Evolutionary conservation across 2,113 vertebrate genomes (phyloP).

Genomic region (Bubo blakistoni): DNA sequence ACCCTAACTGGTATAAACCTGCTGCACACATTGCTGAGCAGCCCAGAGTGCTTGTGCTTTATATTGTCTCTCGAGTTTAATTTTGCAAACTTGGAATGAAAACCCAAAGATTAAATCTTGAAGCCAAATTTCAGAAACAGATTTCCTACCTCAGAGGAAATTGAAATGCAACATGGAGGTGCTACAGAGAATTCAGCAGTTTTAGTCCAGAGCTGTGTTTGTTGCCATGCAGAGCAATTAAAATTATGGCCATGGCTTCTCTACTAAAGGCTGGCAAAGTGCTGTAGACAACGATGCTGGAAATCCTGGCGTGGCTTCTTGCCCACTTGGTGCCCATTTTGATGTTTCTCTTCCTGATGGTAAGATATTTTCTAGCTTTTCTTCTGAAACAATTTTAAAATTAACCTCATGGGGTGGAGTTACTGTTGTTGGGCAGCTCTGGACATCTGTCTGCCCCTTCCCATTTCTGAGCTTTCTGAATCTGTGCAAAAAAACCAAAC

Average conservation of each 20-base stretch:
- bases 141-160: neutral
- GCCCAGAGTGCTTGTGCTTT: neutral
- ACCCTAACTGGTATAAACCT: neutral
- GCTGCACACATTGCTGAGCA: neutral
- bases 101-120: neutral
- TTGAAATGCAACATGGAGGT: neutral
- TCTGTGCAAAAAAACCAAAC: neutral
- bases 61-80: neutral
- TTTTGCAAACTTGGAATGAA: neutral
- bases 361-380: neutral
- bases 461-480: neutral
- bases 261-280: neutral
- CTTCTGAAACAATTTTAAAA: neutral
- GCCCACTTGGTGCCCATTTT: fast-evolving
- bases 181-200: fast-evolving
- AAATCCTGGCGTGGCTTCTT: neutral
- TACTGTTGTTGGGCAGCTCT: neutral
- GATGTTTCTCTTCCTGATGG: neutral
- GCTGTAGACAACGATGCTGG: neutral
- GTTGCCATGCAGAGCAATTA: neutral
- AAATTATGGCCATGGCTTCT: neutral
- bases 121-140: neutral
- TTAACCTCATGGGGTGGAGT: fast-evolving
- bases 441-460: neutral
- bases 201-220: neutral